Conservation (phyloP, 2,113 vertebrate species). For the Verasper variegatus region DNA sequence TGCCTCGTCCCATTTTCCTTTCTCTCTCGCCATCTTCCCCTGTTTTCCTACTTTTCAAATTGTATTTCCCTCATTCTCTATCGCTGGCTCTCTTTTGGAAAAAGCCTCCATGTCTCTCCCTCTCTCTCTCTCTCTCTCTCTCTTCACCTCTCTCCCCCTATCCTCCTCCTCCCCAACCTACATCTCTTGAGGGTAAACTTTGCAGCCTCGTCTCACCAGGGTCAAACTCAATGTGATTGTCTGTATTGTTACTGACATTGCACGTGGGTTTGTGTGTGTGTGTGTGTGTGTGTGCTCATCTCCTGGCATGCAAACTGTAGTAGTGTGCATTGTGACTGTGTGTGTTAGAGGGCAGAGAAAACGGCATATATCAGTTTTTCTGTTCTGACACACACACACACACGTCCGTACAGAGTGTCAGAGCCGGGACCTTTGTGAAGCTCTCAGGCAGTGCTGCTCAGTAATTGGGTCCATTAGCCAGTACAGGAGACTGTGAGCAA, state of each 20-base stretch:
- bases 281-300: background rate
- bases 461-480: conserved; percentile 76
- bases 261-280: conserved; percentile 4
- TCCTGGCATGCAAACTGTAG: background rate
- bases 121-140: background rate
- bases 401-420: conserved; percentile 15
- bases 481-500: conserved; percentile 68
- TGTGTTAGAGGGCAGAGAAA: conserved; percentile 21
- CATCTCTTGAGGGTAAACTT: conserved; percentile 32
- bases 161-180: background rate
- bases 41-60: conserved; percentile 7
- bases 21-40: background rate
- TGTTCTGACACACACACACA: conserved; percentile 11
- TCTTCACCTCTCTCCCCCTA: background rate
- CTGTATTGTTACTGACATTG: conserved; percentile 12
- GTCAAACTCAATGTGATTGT: conserved; percentile 38
- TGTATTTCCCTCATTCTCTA: background rate
- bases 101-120: background rate
- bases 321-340: conserved; percentile 2
- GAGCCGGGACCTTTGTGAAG: conserved; percentile 43
- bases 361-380: conserved; percentile 38
- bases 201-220: conserved; percentile 30
- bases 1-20: conserved; percentile 2
- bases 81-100: background rate
- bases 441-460: conserved; percentile 47